These are phyloP conservation scores for Turritopsis dohrnii DNA, from an alignment of 30 jellyfish, hydroid and myxozoan genomes.

Conservation along the genomic window DNA sequence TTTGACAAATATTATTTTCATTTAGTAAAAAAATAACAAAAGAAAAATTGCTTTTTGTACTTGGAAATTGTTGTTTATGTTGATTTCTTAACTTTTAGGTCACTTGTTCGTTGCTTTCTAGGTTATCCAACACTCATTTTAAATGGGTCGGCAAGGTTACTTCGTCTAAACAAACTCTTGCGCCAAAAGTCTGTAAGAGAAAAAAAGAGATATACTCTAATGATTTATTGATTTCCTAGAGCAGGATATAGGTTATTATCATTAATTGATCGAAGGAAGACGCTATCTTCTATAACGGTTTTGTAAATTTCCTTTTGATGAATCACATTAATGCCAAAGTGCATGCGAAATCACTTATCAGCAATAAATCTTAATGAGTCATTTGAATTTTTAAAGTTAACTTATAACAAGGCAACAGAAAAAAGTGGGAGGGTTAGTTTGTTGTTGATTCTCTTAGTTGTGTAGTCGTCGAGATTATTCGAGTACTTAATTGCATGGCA, in stretches of 20 bases:
- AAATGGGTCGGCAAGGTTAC: neutral
- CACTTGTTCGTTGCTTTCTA: too few relatives aligned
- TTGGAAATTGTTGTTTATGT: too few relatives aligned
- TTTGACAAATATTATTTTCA: neutral
- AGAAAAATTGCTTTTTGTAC: neutral
- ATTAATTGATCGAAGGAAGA: neutral
- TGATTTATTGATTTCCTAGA: neutral
- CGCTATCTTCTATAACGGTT: neutral
- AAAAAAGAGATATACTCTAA: neutral
- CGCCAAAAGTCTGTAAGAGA: neutral
- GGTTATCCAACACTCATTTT: too few relatives aligned
- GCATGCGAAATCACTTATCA: neutral
- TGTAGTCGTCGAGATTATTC: neutral
- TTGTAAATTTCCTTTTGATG: neutral
- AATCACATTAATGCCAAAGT: neutral
- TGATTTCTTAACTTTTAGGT: neutral
- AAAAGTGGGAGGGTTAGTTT: neutral
- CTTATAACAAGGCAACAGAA: neutral
- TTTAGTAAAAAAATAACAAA: too few relatives aligned
- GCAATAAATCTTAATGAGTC: neutral
- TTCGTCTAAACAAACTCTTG: neutral
- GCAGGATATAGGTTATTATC: neutral
- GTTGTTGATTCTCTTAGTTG: neutral
- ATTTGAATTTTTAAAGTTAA: too few relatives aligned
- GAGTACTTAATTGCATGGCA: neutral